These are phyloP conservation scores for Periophthalmodon schlosseri DNA, from an alignment of 2,113 vertebrate species.

Conservation along the genomic window DNA sequence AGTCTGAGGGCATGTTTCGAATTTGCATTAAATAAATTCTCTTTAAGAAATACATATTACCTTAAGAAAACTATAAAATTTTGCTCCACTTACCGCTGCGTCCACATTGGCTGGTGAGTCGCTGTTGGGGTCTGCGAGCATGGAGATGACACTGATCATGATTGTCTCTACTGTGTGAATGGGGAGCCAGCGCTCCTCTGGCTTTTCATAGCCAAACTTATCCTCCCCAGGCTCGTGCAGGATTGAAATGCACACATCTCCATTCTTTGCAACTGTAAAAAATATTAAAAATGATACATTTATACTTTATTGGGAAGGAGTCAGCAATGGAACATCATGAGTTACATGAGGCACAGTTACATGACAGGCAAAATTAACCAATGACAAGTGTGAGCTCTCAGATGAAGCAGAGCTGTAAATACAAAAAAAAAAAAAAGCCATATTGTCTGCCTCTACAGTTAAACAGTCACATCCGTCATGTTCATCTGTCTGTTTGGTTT, in stretches of 20 bases:
- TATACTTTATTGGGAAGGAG: background rate
- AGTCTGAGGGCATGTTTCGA: background rate
- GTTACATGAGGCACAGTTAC: too few relatives aligned
- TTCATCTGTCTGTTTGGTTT: too few relatives aligned
- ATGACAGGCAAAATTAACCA: background rate
- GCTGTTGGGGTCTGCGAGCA: slow-evolving; percentile 98
- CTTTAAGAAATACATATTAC: too few relatives aligned
- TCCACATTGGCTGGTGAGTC: slow-evolving; percentile 99
- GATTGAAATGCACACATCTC: slow-evolving; percentile 99
- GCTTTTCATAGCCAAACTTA: slow-evolving; percentile 99
- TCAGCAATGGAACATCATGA: background rate
- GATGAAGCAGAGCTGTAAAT: background rate
- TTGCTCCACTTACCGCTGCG: slow-evolving; percentile 86
- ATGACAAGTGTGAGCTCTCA: background rate
- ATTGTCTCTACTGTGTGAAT: slow-evolving; percentile 99
- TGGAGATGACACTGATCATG: slow-evolving; percentile 99
- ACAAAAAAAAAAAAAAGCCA: too few relatives aligned
- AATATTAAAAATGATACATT: background rate
- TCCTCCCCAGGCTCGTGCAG: slow-evolving; percentile 99
- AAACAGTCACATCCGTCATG: too few relatives aligned
- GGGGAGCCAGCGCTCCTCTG: slow-evolving; percentile 98
- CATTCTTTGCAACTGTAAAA: slow-evolving; percentile 93
- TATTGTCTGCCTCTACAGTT: too few relatives aligned
- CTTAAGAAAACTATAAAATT: too few relatives aligned
- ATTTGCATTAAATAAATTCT: background rate